These are phyloP conservation scores for Drosophila neocordata DNA, from an alignment of 1,140 invertebrate genomes.

Conservation along the genomic window DNA sequence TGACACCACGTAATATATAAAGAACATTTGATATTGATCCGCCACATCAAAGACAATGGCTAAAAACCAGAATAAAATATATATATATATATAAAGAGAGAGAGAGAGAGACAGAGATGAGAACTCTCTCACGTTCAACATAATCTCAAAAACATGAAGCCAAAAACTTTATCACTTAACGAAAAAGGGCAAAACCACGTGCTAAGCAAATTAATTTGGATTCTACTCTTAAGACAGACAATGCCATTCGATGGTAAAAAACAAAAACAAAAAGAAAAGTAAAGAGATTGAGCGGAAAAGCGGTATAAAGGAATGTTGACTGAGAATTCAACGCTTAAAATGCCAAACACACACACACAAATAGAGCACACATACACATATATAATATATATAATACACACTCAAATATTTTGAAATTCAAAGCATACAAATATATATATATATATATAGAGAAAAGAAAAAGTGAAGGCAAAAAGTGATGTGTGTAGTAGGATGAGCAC, in stretches of 20 bases:
- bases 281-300: constrained; percentile 9
- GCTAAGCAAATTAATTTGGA: constrained; percentile 69
- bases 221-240: constrained; percentile 31
- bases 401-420: constrained; percentile 77
- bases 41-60: background rate
- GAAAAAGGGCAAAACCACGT: constrained; percentile 56
- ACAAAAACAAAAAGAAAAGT: background rate
- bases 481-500: constrained; percentile 3
- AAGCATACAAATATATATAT: constrained; percentile 43
- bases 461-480: background rate
- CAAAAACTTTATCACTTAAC: constrained; percentile 55
- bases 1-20: background rate
- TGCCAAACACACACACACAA: constrained; percentile 65
- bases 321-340: constrained; percentile 80
- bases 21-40: background rate
- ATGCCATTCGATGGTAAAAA: constrained; percentile 14
- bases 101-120: background rate
- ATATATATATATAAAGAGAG: constrained; percentile 3
- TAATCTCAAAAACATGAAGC: constrained; percentile 50
- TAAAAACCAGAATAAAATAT: too few relatives aligned
- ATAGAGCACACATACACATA: background rate
- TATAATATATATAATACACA: background rate
- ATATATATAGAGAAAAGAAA: background rate
- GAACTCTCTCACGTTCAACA: constrained; percentile 38
- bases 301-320: constrained; percentile 56